Evolutionary conservation across 2,888 invertebrate species (phyloP).

Genomic region (Rhagium mordax): DNA sequence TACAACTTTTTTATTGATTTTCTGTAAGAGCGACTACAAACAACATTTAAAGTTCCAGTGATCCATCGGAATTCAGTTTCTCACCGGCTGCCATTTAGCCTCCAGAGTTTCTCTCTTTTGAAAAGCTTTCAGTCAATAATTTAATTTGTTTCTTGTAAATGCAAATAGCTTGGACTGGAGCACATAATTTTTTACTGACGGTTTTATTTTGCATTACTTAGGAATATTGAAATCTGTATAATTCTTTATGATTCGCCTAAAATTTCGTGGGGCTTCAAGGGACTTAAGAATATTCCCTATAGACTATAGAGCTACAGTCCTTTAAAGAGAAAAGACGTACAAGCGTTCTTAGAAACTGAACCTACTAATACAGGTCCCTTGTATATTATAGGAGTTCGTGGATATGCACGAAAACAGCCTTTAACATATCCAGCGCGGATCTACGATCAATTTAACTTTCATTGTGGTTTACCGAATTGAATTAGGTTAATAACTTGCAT

Average conservation of each 20-base stretch:
- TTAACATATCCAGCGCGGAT: neutral
- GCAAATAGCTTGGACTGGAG: neutral
- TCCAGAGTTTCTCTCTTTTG: neutral
- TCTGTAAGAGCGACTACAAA: neutral
- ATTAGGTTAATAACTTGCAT: neutral
- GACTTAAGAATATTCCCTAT: no score
- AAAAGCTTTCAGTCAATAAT: neutral
- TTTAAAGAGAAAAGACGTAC: no score
- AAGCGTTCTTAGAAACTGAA: no score
- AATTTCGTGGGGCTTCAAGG: no score
- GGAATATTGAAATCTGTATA: neutral
- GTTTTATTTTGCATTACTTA: neutral
- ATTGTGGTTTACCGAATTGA: neutral
- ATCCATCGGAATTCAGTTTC: neutral
- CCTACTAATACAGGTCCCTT: no score
- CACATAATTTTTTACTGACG: neutral
- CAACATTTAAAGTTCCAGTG: neutral
- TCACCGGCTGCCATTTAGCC: neutral
- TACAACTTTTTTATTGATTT: constrained; percentile 7
- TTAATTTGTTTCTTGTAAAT: neutral
- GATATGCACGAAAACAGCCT: no score
- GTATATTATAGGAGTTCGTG: no score
- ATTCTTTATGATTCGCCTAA: no score
- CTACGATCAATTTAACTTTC: neutral
- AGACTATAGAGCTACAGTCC: no score